Base-by-base conservation (phyloP, 2,888 invertebrate genomes). In the Hypomecis atomaria region DNA sequence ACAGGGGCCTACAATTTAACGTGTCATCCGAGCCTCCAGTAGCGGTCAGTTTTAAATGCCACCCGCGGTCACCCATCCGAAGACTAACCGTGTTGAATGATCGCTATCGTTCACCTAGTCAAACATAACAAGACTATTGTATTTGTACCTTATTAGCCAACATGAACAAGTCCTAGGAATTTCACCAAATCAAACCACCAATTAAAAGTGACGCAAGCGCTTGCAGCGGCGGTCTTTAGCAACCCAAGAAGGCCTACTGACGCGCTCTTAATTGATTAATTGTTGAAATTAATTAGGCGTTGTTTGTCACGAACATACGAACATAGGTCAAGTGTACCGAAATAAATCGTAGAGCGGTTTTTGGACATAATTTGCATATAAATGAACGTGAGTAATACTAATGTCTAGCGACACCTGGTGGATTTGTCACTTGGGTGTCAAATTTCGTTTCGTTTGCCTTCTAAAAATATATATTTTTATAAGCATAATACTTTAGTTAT, bases 191-290 rank as follows among this genome's bases (percentile, higher is more conserved):
- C 74, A 70, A 71, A 64, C 66, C 69, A 66, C 52, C 76, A 63
- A 78, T 78, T 74, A 76, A 36, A 72, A 73, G 69, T 80, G 80
- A 80, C 81, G 81, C 75, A 78, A 72, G 65, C 49, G 63, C 49
- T 43, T n/a, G 10, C 44, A 45, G 55, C 50, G 49, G 48, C 49
- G 33, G 54, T 36, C 40, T 56, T 42, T 56, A 36, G 59, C 36
- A 44, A 55, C 66, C 57, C 61, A 66, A 71, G 49, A 75, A 69
- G 76, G 76, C 43, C 50, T 40, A 59, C 57, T 77, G 75, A 77
- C 79, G 78, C 71, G 70, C 34, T 50, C 54, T 11, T 73, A 71
- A 76, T 76, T 73, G 75, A 63, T 64, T 59, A 50, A 59, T 56
- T 64, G 59, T 64, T 59, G 49, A 59, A 59, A 59, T 56, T 64